phyloP scores from a whole-genome alignment of 2,113 vertebrate species.

The Chionomys nivalis region DNA sequence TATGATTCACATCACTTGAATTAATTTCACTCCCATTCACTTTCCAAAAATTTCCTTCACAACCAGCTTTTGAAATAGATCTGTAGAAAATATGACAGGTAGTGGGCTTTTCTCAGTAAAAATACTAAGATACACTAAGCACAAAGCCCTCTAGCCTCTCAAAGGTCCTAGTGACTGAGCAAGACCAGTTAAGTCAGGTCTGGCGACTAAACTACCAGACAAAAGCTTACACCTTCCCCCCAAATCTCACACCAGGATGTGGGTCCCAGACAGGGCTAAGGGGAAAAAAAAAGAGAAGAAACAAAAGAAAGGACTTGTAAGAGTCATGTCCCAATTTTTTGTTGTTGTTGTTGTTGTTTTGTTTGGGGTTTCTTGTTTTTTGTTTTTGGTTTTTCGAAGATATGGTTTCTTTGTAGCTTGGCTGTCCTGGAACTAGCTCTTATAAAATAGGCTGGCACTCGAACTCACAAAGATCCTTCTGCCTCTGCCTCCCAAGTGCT shows the following conservation, averaged over 20 bases:
- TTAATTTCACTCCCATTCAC: not conserved
- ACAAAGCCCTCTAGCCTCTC: constrained; percentile 4
- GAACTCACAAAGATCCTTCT: no score
- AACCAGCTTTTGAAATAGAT: not conserved
- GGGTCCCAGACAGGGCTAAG: not conserved
- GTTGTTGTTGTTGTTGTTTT: no score
- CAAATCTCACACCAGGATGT: not conserved
- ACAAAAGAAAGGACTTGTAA: not conserved
- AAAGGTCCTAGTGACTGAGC: not conserved
- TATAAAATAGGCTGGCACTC: no score
- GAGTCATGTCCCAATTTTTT: not conserved
- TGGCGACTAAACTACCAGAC: not conserved
- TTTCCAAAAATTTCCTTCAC: constrained; percentile 3
- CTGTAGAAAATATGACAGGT: not conserved
- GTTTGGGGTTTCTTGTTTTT: no score
- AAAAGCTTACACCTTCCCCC: not conserved
- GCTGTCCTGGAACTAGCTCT: no score
- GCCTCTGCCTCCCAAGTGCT: no score
- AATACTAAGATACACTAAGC: not conserved
- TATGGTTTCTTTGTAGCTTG: no score
- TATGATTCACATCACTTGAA: not conserved
- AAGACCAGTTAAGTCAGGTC: not conserved
- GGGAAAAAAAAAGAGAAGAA: not conserved
- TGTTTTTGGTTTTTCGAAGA: no score
- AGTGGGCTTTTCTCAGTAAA: constrained; percentile 24